Base-by-base conservation (phyloP, 2,797 vertebrate species). In the Pachyuromys duprasi region DNA sequence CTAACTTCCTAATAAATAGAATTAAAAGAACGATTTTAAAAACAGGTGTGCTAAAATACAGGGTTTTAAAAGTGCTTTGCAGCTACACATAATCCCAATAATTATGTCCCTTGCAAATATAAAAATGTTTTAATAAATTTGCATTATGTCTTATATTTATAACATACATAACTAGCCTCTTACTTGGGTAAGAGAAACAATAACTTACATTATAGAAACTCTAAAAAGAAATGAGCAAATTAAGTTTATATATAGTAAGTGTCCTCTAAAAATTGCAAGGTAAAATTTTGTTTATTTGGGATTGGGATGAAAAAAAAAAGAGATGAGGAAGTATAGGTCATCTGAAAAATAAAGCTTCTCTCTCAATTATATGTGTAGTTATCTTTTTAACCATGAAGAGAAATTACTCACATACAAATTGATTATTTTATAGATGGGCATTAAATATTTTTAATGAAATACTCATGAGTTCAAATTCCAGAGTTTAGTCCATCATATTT, bases 401-500 rank as follows among this genome's bases (percentile, higher is more conserved):
- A 84, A 49, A 53, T 92, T 89, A 86, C 2, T 62, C 4, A 90
- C 36, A 67, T 53, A 67, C 13, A 0, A 55, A 6, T 75, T 39
- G 63, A 53, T 0, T 4, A 28, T 60, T 62, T 84, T 70, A 86
- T 69, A 3, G 5, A 80, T 60, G 60, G 82, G 78, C 57, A 9
- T 62, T 20, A 33, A 83, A 39, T 49, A 83, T 62, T 92, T 89
- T 95, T 49, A 67, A 75, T 83, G 36, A 26, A 90, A 81, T 88
- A 69, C 13, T 67, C 83, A 20, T 45, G 6, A 57, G 53, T 89
- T 60, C 11, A 86, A 28, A 78, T 89, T 28, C 76, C 20, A 22
- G 6, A 31, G 5, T 3, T 76, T 93, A 62, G 5, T 57, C 65
- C 2, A 15, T 91, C 78, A 75, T 67, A 72, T 93, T 76, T 96